Percentiles rank a stretch among this genome's conserved stretches.
Evolutionary conservation across 2,113 vertebrate species (phyloP).

Genomic region (Phyllopteryx taeniolatus): DNA sequence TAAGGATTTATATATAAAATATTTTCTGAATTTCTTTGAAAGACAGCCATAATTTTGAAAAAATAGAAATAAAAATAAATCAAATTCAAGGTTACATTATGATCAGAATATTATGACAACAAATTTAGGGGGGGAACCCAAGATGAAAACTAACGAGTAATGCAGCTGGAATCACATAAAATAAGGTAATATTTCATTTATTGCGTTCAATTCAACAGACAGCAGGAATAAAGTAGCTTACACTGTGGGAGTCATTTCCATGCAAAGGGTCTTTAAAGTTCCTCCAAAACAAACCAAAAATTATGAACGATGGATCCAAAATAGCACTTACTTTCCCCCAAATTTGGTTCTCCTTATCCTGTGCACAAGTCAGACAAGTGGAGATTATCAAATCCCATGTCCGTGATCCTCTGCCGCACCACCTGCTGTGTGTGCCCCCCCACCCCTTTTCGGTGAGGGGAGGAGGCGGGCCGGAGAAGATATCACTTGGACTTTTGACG

Average conservation of each 20-base stretch:
- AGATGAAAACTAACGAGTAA: neutral
- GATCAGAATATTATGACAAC: neutral
- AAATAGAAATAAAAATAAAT: neutral
- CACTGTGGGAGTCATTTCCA: neutral
- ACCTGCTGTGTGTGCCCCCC: slow-evolving; percentile 73
- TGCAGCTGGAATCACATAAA: neutral
- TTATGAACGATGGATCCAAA: neutral
- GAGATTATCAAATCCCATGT: slow-evolving; percentile 63
- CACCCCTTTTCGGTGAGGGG: slow-evolving; percentile 54
- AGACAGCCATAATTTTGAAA: no score
- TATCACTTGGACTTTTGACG: slow-evolving; percentile 14
- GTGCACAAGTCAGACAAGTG: slow-evolving; percentile 49
- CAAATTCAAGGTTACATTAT: neutral
- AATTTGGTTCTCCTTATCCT: slow-evolving; percentile 41
- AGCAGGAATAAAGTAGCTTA: neutral
- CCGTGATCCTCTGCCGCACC: slow-evolving; percentile 59
- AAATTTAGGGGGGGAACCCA: neutral
- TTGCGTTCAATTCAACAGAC: neutral
- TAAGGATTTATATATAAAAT: neutral
- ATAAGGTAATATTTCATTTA: neutral
- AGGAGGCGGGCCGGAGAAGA: slow-evolving; percentile 41
- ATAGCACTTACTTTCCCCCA: slow-evolving; percentile 56
- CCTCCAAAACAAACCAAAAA: neutral
- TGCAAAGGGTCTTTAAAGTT: neutral
- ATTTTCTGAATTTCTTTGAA: neutral